Percentiles rank a stretch among this genome's conserved stretches.
phyloP scores from a whole-genome alignment of 1,140 invertebrate genomes.

The Aethina tumida region DNA sequence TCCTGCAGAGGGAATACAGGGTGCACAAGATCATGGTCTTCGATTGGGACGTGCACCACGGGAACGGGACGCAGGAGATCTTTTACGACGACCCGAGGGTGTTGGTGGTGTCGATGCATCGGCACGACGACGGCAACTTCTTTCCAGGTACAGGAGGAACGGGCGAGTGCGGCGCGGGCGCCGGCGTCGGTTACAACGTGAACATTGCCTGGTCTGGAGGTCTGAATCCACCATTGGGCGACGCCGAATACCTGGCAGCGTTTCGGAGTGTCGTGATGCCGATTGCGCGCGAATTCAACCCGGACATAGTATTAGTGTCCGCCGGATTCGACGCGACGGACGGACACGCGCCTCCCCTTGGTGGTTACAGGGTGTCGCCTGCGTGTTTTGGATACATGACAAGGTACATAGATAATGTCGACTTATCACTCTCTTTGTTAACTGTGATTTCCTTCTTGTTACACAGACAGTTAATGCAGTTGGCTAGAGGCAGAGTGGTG shows the following conservation, averaged over 20 bases:
- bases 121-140: conserved; percentile 99
- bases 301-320: conserved; percentile 92
- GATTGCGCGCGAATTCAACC: conserved; percentile 83
- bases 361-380: conserved; percentile 87
- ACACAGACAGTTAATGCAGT: conserved; percentile 79
- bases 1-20: conserved; percentile 70
- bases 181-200: conserved; percentile 92
- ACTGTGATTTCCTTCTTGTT: conserved; percentile 39
- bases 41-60: conserved; percentile 99
- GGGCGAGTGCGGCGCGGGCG: conserved; percentile 80
- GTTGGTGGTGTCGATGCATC: conserved; percentile 94
- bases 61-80: conserved; percentile 97
- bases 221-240: conserved; percentile 83
- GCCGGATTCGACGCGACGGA: conserved; percentile 95
- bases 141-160: conserved; percentile 95
- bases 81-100: conserved; percentile 94
- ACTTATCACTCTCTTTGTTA: too few species aligned
- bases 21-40: conserved; percentile 88
- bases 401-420: conserved; percentile 38
- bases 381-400: conserved; percentile 97
- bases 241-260: conserved; percentile 96
- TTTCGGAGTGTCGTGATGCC: conserved; percentile 91
- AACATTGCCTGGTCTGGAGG: conserved; percentile 95
- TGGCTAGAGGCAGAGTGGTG: conserved; percentile 76
- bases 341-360: conserved; percentile 87